phyloP scores from a whole-genome alignment of 1,140 invertebrate species.

The Lutraria rhynchaena region DNA sequence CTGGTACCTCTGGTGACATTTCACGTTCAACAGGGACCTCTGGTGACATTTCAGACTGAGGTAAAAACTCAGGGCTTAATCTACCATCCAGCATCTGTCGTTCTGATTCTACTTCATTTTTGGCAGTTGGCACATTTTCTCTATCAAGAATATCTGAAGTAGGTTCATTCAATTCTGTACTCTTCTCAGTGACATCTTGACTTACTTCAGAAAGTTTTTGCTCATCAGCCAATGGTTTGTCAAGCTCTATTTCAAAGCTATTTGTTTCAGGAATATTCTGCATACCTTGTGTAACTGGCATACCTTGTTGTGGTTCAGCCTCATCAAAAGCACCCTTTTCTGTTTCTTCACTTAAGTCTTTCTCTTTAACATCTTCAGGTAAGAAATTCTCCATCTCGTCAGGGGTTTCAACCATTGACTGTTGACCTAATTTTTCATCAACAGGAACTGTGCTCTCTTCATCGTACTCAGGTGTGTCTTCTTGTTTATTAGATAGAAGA shows the following conservation, averaged over 20 bases:
- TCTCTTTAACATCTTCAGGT: conserved; percentile 62
- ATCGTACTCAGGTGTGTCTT: conserved; percentile 14
- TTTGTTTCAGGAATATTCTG: too few species aligned
- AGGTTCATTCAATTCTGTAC: conserved; percentile 54
- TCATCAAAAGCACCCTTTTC: conserved; percentile 16
- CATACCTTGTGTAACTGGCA: too few species aligned
- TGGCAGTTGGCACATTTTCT: too few species aligned
- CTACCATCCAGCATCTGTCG: too few species aligned
- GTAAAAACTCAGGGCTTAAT: too few species aligned
- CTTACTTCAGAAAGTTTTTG: neutral
- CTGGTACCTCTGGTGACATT: too few species aligned
- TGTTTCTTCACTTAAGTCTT: conserved; percentile 47
- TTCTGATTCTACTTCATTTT: conserved; percentile 44
- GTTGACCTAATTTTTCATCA: conserved; percentile 64
- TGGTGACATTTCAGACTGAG: too few species aligned
- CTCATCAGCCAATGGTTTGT: neutral
- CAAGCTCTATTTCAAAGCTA: too few species aligned
- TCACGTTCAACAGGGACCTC: neutral
- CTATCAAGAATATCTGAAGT: conserved; percentile 27
- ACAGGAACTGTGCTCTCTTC: conserved; percentile 42
- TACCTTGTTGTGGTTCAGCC: neutral
- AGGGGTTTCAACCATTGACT: conserved; percentile 49
- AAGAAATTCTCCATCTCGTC: conserved; percentile 54
- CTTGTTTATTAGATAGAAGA: conserved; percentile 41
- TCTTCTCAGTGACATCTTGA: neutral